Percentiles rank a stretch among this genome's conserved stretches.
These are phyloP conservation scores for Emydura subglobosa DNA, from an alignment of 2,113 vertebrate genomes.

Conservation along the genomic window DNA sequence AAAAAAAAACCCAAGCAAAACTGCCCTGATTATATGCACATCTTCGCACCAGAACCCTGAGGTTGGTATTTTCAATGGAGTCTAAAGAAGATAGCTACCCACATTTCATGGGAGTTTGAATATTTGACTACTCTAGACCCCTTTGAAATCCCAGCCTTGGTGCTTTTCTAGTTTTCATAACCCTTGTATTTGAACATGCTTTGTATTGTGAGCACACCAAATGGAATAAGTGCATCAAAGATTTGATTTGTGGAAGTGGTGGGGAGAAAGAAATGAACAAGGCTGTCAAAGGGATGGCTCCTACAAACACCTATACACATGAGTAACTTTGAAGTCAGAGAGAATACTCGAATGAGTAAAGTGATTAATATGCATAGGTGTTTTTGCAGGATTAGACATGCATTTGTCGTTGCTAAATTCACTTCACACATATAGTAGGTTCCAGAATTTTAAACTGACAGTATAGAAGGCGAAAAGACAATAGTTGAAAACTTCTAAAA, in stretches of 20 bases:
- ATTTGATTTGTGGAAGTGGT: not conserved
- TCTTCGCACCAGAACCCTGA: not conserved
- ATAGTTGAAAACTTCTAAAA: not conserved
- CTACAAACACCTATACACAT: not conserved
- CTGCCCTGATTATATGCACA: not conserved
- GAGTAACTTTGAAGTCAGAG: not conserved
- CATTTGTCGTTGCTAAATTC: not conserved
- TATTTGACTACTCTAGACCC: not conserved
- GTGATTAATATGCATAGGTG: not conserved
- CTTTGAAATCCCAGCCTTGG: not conserved
- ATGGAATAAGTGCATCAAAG: not conserved
- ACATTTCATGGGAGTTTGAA: not conserved
- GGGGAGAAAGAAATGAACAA: not conserved
- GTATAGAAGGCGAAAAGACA: not conserved
- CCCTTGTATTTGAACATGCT: not conserved
- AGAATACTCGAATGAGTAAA: not conserved
- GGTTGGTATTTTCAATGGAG: not conserved
- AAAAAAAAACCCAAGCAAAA: not conserved
- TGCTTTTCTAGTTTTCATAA: not conserved
- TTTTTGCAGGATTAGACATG: not conserved
- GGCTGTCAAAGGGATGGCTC: not conserved
- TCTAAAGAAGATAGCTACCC: not conserved
- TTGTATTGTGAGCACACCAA: not conserved
- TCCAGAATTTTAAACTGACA: not conserved
- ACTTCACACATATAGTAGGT: not conserved